Conservation (phyloP, 37 sponge, comb jelly and placozoan genomes). For the Oscarella lobularis region DNA sequence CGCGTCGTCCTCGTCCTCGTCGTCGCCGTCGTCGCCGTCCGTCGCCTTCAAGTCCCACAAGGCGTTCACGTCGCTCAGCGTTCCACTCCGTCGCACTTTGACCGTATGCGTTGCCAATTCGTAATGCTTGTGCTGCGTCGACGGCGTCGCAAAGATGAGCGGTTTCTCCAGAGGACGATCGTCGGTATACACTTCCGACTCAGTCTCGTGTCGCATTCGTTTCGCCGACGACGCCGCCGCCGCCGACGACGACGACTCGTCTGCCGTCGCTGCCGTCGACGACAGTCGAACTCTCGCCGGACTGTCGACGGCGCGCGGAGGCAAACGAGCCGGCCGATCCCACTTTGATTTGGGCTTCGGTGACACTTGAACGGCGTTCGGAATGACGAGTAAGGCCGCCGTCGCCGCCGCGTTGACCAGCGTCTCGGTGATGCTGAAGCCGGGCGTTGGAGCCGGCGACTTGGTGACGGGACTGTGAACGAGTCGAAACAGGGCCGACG, state of each 20-base stretch:
- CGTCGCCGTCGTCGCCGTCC: too few relatives aligned
- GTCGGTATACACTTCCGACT: too few relatives aligned
- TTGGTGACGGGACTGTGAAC: conserved; percentile 38
- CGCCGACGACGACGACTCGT: too few relatives aligned
- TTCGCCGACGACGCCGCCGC: too few relatives aligned
- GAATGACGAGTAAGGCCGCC: background rate
- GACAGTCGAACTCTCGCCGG: background rate
- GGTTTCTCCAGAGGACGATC: too few relatives aligned
- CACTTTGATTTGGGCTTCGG: background rate
- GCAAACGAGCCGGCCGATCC: too few relatives aligned
- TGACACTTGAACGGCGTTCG: background rate
- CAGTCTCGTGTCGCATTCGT: too few relatives aligned
- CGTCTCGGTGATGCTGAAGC: background rate
- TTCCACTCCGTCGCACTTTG: conserved; percentile 45
- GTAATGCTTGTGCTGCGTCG: conserved; percentile 7
- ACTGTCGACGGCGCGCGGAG: too few relatives aligned
- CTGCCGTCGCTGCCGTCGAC: too few relatives aligned
- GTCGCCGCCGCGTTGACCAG: background rate
- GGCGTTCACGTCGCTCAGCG: conserved; percentile 48
- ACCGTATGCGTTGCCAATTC: conserved; percentile 32
- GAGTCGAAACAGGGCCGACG: conserved; percentile 70
- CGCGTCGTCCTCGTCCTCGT: too few relatives aligned
- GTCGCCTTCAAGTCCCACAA: conserved; percentile 64
- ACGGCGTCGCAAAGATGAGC: background rate
- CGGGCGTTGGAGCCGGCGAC: background rate